Evolutionary conservation across 2,888 invertebrate genomes (phyloP), one percentile per base, ranked within the genome.

Genomic region (Chouioia cunea): DNA sequence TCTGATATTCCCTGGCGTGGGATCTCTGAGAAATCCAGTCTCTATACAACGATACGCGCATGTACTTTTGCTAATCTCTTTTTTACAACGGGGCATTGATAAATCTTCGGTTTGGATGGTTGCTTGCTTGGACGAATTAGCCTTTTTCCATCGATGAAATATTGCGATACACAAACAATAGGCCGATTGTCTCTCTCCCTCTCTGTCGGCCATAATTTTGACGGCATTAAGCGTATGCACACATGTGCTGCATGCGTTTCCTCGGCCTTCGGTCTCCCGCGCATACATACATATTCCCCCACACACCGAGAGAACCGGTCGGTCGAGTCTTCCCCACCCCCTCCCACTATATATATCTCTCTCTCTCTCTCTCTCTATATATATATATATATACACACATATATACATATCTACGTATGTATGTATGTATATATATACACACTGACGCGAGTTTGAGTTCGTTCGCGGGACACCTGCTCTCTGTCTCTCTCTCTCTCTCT

Each of bases 381-480:
- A n/a, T n/a, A n/a, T n/a, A n/a, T n/a, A n/a, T n/a, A n/a, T n/a
- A n/a, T n/a, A n/a, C n/a, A n/a, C n/a, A n/a, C n/a, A n/a, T n/a
- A n/a, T n/a, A n/a, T n/a, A n/a, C n/a, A n/a, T n/a, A n/a, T n/a
- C n/a, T n/a, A n/a, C n/a, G n/a, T n/a, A n/a, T n/a, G n/a, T n/a
- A n/a, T n/a, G n/a, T n/a, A n/a, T n/a, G n/a, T n/a, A n/a, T n/a
- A n/a, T n/a, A n/a, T n/a, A n/a, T n/a, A n/a, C 67, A 43, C 63
- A 27, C 48, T 10, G 36, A 20, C 65, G 36, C 80, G 76, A 36
- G 36, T 36, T 36, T 36, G 6, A 36, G 36, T 36, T 36, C 6
- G 36, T 10, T 36, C 69, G 54, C 64, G 77, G 80, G 78, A 82
- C 85, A 85, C 85, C 85, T 85, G 85, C 82, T 80, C 79, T 69